Percentiles rank a stretch among this genome's conserved stretches.
Evolutionary conservation across 92 coral and sea anemone species (phyloP).

Genomic region (Porites cylindrica): DNA sequence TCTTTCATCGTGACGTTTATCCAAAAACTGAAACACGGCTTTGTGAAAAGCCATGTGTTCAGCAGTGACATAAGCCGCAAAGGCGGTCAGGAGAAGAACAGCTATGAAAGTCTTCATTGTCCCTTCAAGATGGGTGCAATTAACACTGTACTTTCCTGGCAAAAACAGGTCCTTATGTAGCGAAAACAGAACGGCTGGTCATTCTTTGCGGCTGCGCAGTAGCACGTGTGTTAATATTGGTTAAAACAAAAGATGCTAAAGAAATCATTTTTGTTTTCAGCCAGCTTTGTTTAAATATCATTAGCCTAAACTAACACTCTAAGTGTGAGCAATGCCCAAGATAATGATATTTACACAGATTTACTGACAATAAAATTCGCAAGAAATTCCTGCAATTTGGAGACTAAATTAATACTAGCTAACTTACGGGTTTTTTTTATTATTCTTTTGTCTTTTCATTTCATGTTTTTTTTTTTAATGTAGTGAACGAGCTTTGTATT

Average conservation of each 20-base stretch:
- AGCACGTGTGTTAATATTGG: not conserved
- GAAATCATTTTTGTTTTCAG: not conserved
- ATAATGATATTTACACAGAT: constrained; percentile 17
- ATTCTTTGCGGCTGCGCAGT: not conserved
- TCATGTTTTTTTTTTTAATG: no score
- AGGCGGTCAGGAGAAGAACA: constrained; percentile 25
- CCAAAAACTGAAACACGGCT: constrained; percentile 36
- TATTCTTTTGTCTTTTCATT: no score
- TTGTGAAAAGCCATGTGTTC: constrained; percentile 9
- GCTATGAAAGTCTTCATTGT: constrained; percentile 39
- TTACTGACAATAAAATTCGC: not conserved
- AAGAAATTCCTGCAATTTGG: not conserved
- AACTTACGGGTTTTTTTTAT: not conserved
- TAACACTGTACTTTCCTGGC: constrained; percentile 8
- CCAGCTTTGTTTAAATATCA: constrained; percentile 6
- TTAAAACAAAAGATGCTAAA: not conserved
- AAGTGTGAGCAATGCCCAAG: not conserved
- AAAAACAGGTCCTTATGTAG: constrained; percentile 9
- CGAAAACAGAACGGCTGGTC: no score
- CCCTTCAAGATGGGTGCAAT: constrained; percentile 23
- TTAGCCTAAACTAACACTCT: not conserved
- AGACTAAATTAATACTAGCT: not conserved
- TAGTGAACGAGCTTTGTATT: no score
- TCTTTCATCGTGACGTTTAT: constrained; percentile 34
- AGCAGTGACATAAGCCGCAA: constrained; percentile 22